Base-by-base conservation (phyloP, 2,888 invertebrate genomes). In the Synergus japonicus region DNA sequence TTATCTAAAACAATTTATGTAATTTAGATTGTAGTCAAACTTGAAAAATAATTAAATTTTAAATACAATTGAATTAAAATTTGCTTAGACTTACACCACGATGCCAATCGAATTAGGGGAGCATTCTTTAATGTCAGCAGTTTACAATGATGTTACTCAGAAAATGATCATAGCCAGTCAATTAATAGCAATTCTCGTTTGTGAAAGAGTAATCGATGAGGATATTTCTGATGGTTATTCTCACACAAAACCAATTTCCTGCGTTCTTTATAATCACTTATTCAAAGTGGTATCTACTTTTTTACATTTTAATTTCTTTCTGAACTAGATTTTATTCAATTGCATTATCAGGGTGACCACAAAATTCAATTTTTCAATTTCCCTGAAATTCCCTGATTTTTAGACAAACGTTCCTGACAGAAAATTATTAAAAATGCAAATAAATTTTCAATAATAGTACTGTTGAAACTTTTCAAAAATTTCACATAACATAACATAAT, bases 161-260 rank as follows among this genome's bases (percentile, higher is more conserved):
- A 95, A 96, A 87, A 93, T 95, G 86, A 93, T 96, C 78, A 93
- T 96, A 77, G 96, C 94, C 1, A 94, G 95, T 73, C 92, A 94
- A 82, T 94, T 94, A 92, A 93, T 97, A n/a, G 95, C 95, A 0
- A 91, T 94, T 10, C 83, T 96, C 13, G 93, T 94, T 82, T 94
- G 96, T 78, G 95, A 95, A 88, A 95, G 95, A 67, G 94, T 95
- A 84, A 93, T 96, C 44, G 94, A 95, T 85, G 93, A 94, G 15
- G 94, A 94, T 85, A 94, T 95, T 87, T 95, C 96, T 0, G 96
- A 96, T 92, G 96, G 96, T 9, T 94, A 93, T 88, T 96, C 96
- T 0, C 96, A 96, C 91, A 93, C 89, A 2, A 88, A 94, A 78
- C 94, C 96, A 9, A 94, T 97, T 66, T 95, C 96, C n/a, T 94